Conservation (phyloP, 2,113 vertebrate genomes). For the Cnemophilus loriae region DNA sequence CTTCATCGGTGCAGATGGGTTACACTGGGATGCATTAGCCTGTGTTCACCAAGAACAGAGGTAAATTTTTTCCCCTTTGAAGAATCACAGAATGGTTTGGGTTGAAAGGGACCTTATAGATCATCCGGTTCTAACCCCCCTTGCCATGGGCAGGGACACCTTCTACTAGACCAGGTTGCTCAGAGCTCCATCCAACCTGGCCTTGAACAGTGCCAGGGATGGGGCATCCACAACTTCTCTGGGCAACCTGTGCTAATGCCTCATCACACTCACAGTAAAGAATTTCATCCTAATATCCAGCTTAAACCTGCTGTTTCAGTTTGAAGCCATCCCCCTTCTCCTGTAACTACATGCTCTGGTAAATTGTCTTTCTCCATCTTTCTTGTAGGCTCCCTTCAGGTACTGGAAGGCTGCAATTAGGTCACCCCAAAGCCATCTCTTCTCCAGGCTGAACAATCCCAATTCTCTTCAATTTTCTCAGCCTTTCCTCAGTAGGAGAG, state of each 20-base stretch:
- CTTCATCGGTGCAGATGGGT: not conserved
- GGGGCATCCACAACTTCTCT: not conserved
- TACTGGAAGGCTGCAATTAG: not conserved
- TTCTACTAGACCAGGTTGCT: not conserved
- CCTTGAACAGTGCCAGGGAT: not conserved
- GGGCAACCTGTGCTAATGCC: not conserved
- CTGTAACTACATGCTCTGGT: not conserved
- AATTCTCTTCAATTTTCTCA: not conserved
- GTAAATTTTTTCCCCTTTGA: not conserved
- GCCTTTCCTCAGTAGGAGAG: not conserved
- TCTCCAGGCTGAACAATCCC: not conserved
- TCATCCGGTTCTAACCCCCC: not conserved
- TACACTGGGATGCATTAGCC: not conserved
- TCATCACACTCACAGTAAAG: not conserved
- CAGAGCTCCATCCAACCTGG: not conserved
- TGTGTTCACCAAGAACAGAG: not conserved
- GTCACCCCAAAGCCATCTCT: not conserved
- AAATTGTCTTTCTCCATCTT: not conserved
- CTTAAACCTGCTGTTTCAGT: not conserved
- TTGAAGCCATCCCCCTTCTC: not conserved
- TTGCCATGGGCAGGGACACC: not conserved
- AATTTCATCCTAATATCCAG: not conserved
- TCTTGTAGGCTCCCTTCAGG: not conserved
- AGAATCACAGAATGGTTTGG: not conserved
- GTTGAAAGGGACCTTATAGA: not conserved